Evolutionary conservation across 2,888 invertebrate species (phyloP).

Genomic region (Lingula anatina): DNA sequence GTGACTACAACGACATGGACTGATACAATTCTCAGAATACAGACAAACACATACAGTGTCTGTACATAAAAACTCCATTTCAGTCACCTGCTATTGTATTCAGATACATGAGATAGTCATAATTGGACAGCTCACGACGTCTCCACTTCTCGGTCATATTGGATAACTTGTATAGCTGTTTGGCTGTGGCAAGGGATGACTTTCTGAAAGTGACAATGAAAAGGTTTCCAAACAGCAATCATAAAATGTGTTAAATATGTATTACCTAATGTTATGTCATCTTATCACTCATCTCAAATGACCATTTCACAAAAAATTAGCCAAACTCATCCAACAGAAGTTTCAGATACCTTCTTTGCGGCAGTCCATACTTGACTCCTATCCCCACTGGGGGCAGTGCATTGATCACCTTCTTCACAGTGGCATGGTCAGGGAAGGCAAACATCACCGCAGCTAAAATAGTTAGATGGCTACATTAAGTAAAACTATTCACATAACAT

Average conservation of each 20-base stretch:
- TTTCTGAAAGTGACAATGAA: conserved; percentile 58
- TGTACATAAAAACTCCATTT: too few species aligned
- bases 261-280: too few species aligned
- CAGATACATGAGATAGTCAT: conserved; percentile 99
- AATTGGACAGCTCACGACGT: conserved; percentile 96
- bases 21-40: too few species aligned
- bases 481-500: not conserved
- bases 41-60: too few species aligned
- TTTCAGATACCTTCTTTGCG: conserved; percentile 75
- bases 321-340: too few species aligned
- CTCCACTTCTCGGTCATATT: conserved; percentile 99
- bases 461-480: too few species aligned
- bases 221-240: too few species aligned
- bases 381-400: conserved; percentile 95
- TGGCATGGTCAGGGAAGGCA: conserved; percentile 93
- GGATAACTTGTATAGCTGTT: conserved; percentile 97
- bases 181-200: conserved; percentile 97
- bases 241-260: too few species aligned
- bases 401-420: conserved; percentile 97
- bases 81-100: conserved; percentile 99
- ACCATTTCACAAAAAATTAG: too few species aligned
- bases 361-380: conserved; percentile 98
- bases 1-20: too few species aligned
- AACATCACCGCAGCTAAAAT: conserved; percentile 95
- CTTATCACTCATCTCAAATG: too few species aligned